phyloP scores from a whole-genome alignment of 2,113 vertebrate genomes.

The Orcinus orca region DNA sequence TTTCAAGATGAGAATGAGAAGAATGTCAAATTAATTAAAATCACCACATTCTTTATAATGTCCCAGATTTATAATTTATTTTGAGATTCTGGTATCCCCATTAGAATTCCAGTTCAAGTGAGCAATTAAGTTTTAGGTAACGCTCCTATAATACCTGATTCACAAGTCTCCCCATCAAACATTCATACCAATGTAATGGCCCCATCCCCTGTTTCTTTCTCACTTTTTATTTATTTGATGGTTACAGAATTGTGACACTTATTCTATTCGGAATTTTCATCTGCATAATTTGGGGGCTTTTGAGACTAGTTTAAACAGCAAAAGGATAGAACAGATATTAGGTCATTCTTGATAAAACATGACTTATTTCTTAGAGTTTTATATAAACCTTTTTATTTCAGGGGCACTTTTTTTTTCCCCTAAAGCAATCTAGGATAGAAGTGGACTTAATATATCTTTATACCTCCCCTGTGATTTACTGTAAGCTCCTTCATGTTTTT shows the following conservation, averaged over 20 bases:
- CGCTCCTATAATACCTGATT: neutral
- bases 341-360: neutral
- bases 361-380: slow-evolving; percentile 20
- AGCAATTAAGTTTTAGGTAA: neutral
- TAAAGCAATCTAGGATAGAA: neutral
- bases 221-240: neutral
- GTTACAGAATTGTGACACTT: neutral
- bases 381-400: neutral
- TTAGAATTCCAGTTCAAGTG: neutral
- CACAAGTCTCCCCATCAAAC: neutral
- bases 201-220: neutral
- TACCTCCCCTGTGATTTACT: neutral
- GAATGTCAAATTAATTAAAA: neutral
- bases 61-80: neutral
- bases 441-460: neutral
- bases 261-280: neutral
- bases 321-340: neutral
- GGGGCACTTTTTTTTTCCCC: neutral
- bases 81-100: neutral
- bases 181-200: neutral
- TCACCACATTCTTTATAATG: neutral
- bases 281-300: neutral
- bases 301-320: neutral
- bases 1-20: slow-evolving; percentile 19
- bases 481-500: neutral